A percentile compares a stretch with the other conserved stretches of the same genome.
These are phyloP conservation scores for Mormyrus hasselquistii DNA, from an alignment of 2,797 vertebrate genomes.

Conservation along the genomic window DNA sequence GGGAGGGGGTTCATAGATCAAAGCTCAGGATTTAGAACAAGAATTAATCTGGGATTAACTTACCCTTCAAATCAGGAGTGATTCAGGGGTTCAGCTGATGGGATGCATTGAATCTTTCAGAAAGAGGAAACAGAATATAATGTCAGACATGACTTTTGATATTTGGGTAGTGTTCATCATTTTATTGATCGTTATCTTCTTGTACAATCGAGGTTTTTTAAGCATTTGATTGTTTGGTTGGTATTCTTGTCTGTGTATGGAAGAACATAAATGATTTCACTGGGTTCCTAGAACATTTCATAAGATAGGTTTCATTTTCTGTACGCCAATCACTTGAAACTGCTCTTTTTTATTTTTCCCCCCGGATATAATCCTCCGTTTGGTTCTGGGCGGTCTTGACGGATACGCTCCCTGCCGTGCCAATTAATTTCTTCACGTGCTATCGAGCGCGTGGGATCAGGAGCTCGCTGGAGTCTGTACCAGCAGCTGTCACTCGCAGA, in stretches of 20 bases:
- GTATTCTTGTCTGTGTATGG: not conserved
- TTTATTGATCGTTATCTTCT: not conserved
- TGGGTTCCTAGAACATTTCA: not conserved
- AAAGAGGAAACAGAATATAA: not conserved
- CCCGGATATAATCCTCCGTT: not conserved
- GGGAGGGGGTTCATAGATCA: not conserved
- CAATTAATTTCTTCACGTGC: conserved; percentile 10
- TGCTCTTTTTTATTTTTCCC: not conserved
- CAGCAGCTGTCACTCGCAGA: not conserved
- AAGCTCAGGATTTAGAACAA: not conserved
- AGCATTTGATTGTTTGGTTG: not conserved
- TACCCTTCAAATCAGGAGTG: not conserved
- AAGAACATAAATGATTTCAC: not conserved
- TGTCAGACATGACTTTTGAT: not conserved
- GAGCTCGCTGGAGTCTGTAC: not conserved
- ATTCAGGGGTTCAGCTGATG: not conserved
- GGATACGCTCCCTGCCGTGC: not conserved
- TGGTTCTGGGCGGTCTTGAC: not conserved
- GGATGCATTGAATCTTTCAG: not conserved
- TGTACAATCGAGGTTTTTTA: not conserved
- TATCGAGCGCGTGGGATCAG: not conserved
- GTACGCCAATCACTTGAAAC: not conserved
- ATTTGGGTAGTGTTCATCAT: not conserved
- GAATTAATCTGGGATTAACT: not conserved
- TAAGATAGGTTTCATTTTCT: not conserved